Base-by-base conservation (phyloP, 2,797 vertebrate genomes). In the Zenarchopterus dispar region DNA sequence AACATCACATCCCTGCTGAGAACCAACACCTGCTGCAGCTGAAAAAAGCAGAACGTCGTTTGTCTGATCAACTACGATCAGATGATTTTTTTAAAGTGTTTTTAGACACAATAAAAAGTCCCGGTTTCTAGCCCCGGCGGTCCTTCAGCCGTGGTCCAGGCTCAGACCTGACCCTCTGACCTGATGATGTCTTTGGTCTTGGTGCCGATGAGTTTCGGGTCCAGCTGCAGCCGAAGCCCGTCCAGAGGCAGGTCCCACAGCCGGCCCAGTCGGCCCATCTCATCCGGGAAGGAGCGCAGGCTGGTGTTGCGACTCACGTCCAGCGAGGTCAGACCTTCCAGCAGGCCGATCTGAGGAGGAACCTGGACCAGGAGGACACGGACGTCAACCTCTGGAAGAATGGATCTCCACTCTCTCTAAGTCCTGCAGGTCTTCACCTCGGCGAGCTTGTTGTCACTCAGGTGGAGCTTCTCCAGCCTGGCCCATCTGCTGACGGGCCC, bases 181-280 rank as follows among this genome's bases (percentile, higher is more conserved):
- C 97, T 95, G 88, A 99, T 93, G 39, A 99, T 95, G 87, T 99
- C 97, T 89, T 96, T 99, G 78, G 98, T 97, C 89, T 97, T 98
- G 88, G 70, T 95, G 75, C 97, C 98, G 8, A 97, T 92, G 51
- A 94, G 95, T 76, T 97, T 99, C 81, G 98, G 93, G 83, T 99
- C 95, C 72, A 99, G 94, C 80, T 97, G 95, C 65, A 99, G 95
- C 46, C 78, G 88, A 1, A 99, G 91, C n/a, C 95, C 97, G 36
- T 99, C 97, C 85, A 99, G 91, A 17, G 96, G 97, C 75, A 99
- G 94, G 85, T 99, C 98, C 97, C 98, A 99, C 63, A 99, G 91
- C 75, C 95, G 90, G 65, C 91, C 88, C 55, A 99, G 91, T 66
- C 93, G 96, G 47, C 98, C 98, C 95, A 99, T 97, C 90, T 99